These are phyloP conservation scores for Nomada goodeniana DNA, from an alignment of 2,888 invertebrate genomes.

Conservation along the genomic window DNA sequence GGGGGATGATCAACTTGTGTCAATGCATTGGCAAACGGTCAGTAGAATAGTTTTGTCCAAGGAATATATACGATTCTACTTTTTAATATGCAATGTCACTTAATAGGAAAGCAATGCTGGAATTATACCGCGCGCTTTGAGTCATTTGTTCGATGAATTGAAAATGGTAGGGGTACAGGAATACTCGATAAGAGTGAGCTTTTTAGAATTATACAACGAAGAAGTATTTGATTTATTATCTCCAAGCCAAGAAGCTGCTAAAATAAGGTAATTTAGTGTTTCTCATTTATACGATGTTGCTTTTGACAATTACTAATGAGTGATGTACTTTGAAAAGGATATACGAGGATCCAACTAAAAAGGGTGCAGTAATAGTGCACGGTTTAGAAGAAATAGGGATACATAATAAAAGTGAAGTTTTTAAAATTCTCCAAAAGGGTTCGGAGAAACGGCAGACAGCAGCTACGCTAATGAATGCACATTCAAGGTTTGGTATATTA, in stretches of 20 bases:
- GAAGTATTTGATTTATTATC: conserved; percentile 97
- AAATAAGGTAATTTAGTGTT: conserved; percentile 84
- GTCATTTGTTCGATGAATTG: conserved; percentile 96
- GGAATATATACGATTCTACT: neutral
- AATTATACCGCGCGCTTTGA: conserved; percentile 95
- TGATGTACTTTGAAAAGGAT: conserved; percentile 84
- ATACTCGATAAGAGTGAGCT: conserved; percentile 96
- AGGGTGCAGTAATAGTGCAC: conserved; percentile 96
- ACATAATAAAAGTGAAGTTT: conserved; percentile 94
- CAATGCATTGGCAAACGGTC: conserved; percentile 90
- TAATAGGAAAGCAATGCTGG: conserved; percentile 93
- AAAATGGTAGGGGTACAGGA: conserved; percentile 90
- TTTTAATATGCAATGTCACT: conserved; percentile 34
- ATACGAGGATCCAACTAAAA: conserved; percentile 91
- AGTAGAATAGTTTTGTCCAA: conserved; percentile 1
- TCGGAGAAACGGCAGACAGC: conserved; percentile 95
- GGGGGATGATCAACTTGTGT: conserved; percentile 88
- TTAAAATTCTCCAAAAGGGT: conserved; percentile 94
- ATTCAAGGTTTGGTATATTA: conserved; percentile 89
- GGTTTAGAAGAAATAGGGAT: conserved; percentile 97
- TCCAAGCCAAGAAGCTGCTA: conserved; percentile 89
- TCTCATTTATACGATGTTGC: conserved; percentile 8
- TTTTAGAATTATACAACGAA: conserved; percentile 98
- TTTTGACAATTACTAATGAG: neutral
- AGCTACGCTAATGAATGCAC: conserved; percentile 96